Evolutionary conservation across 2,113 vertebrate species (phyloP).

Genomic region (Periophthalmodon schlosseri): DNA sequence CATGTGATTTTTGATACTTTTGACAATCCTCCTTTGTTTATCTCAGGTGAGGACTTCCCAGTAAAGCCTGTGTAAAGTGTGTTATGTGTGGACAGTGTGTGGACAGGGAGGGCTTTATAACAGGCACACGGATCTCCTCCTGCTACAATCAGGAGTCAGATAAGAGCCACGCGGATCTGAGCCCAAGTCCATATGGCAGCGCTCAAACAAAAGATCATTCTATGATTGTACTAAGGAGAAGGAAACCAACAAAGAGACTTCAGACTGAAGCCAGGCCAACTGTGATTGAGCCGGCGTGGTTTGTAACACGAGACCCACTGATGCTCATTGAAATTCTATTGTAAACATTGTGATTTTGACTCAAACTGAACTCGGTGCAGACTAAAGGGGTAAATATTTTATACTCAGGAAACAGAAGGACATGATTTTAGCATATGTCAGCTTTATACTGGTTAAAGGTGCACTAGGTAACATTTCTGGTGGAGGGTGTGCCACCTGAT

Average conservation of each 20-base stretch:
- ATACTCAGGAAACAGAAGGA: background rate
- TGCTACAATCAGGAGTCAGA: constrained; percentile 66
- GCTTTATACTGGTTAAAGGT: background rate
- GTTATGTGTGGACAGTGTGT: constrained; percentile 9
- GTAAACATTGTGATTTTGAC: background rate
- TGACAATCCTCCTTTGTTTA: constrained; percentile 16
- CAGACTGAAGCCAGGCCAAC: background rate
- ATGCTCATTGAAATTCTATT: constrained; percentile 11
- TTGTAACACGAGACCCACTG: background rate
- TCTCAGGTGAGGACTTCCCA: constrained; percentile 75
- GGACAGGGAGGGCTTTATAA: constrained; percentile 20
- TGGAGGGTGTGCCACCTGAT: no score
- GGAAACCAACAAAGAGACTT: background rate
- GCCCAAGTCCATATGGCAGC: constrained; percentile 34
- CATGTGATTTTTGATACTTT: no score
- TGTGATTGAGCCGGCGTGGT: constrained; percentile 5
- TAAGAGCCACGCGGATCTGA: constrained; percentile 78
- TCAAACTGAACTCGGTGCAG: background rate
- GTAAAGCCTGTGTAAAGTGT: constrained; percentile 16
- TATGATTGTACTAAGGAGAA: background rate
- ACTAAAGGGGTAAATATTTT: background rate
- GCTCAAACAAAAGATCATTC: constrained; percentile 5
- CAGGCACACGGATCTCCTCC: constrained; percentile 66
- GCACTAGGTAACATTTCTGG: no score
- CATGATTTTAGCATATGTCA: background rate